These are phyloP conservation scores for Cecidostiba fungosa DNA, from an alignment of 2,888 invertebrate species.

Conservation along the genomic window DNA sequence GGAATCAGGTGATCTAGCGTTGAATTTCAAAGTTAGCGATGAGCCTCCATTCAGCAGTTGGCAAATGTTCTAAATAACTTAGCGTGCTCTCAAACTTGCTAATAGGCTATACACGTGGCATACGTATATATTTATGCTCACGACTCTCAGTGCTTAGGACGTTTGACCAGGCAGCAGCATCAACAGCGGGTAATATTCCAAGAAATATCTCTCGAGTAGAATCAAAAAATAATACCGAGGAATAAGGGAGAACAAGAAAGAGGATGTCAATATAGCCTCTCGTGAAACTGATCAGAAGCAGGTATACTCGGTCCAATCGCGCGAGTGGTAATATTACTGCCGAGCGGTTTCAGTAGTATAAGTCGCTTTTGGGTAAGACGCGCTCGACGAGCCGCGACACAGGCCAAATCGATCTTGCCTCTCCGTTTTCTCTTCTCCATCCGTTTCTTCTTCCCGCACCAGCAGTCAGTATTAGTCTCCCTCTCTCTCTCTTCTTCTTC, in stretches of 20 bases:
- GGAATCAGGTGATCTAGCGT: not conserved
- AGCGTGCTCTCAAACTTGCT: conserved; percentile 22
- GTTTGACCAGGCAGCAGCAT: not conserved
- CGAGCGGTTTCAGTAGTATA: conserved; percentile 13
- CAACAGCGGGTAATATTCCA: not conserved
- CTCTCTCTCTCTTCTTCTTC: not conserved
- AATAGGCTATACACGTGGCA: not conserved
- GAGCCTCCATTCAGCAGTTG: too few species aligned
- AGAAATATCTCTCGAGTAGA: conserved; percentile 2
- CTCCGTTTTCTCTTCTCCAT: not conserved
- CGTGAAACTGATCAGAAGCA: not conserved
- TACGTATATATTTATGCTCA: not conserved
- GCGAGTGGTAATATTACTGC: not conserved
- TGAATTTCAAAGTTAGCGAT: not conserved
- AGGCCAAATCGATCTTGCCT: conserved; percentile 20
- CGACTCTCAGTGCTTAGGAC: not conserved
- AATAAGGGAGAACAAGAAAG: not conserved
- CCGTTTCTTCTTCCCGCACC: not conserved
- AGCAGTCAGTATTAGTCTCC: too few species aligned
- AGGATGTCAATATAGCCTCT: not conserved
- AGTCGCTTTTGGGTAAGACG: conserved; percentile 29
- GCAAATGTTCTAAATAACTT: conserved; percentile 32
- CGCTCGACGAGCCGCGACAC: not conserved
- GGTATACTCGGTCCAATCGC: not conserved
- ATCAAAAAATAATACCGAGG: not conserved